Percentiles rank a stretch among this genome's conserved stretches.
Evolutionary conservation across 2,888 invertebrate genomes (phyloP).

Genomic region (Marasmarcha lunaedactyla): DNA sequence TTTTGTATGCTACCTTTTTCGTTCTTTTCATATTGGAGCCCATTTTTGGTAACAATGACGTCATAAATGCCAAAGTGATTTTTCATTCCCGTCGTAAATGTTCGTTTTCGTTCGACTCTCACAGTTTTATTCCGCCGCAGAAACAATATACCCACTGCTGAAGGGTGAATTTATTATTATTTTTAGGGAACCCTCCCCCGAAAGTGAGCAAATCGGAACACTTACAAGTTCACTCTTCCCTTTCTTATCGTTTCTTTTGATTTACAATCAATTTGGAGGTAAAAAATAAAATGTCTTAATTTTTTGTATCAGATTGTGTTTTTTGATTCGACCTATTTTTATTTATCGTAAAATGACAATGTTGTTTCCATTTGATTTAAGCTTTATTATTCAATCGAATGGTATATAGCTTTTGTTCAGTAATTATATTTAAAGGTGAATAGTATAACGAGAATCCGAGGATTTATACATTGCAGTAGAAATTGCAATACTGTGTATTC

Average conservation of each 20-base stretch:
- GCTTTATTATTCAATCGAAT: too few relatives aligned
- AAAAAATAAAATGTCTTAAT: background rate
- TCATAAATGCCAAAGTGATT: constrained; percentile 48
- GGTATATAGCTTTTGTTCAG: too few relatives aligned
- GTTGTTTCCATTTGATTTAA: too few relatives aligned
- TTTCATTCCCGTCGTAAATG: constrained; percentile 47
- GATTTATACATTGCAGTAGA: background rate
- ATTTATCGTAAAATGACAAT: too few relatives aligned
- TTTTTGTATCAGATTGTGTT: background rate
- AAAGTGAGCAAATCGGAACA: constrained; percentile 1
- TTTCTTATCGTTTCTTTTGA: constrained; percentile 1
- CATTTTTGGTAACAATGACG: constrained; percentile 39
- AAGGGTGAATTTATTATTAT: constrained; percentile 19
- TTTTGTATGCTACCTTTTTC: constrained; percentile 28
- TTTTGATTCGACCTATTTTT: background rate
- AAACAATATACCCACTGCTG: constrained; percentile 26
- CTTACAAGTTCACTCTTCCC: constrained; percentile 1
- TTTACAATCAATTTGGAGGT: constrained; percentile 1
- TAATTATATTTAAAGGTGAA: too few relatives aligned
- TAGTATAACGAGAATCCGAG: too few relatives aligned
- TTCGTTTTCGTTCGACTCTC: constrained; percentile 20
- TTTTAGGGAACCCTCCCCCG: constrained; percentile 9
- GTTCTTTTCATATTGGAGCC: constrained; percentile 36
- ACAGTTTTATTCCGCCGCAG: constrained; percentile 30
- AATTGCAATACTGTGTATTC: background rate